Evolutionary conservation across 2,888 invertebrate genomes (phyloP).

Genomic region (Agrotis clavis): DNA sequence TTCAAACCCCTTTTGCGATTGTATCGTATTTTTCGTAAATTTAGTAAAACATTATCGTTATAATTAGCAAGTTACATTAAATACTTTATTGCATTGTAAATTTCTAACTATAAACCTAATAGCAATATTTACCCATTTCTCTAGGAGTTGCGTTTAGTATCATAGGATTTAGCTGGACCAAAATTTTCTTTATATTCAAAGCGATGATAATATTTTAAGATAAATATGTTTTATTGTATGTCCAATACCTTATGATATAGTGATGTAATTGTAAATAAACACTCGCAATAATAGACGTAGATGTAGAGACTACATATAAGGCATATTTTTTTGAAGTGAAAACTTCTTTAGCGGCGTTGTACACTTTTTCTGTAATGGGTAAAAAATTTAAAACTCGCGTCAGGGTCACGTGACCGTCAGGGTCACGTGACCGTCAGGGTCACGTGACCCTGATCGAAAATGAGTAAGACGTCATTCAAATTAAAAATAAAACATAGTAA

Average conservation of each 20-base stretch:
- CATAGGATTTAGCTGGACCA: constrained; percentile 90
- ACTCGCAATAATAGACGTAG: constrained; percentile 88
- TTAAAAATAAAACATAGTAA: too few species aligned
- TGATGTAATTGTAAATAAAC: constrained; percentile 83
- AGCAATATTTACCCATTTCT: constrained; percentile 84
- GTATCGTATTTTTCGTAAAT: constrained; percentile 71
- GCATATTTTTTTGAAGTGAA: too few species aligned
- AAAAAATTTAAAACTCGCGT: too few species aligned
- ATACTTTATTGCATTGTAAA: constrained; percentile 78
- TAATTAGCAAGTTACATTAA: constrained; percentile 73
- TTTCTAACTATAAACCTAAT: constrained; percentile 75
- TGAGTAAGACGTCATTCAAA: too few species aligned
- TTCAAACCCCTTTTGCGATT: constrained; percentile 64
- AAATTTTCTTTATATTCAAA: constrained; percentile 88
- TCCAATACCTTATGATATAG: constrained; percentile 78
- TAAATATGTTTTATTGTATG: constrained; percentile 84
- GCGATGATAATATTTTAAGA: constrained; percentile 79
- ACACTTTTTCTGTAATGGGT: too few species aligned
- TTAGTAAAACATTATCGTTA: constrained; percentile 70
- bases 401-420: too few species aligned
- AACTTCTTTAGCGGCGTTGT: too few species aligned
- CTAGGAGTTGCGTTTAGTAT: constrained; percentile 87
- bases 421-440: too few species aligned
- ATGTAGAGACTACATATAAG: constrained; percentile 81
- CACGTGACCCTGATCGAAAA: too few species aligned